Evolutionary conservation across 2,113 vertebrate genomes (phyloP).

Genomic region (Pachypanchax playfairii): DNA sequence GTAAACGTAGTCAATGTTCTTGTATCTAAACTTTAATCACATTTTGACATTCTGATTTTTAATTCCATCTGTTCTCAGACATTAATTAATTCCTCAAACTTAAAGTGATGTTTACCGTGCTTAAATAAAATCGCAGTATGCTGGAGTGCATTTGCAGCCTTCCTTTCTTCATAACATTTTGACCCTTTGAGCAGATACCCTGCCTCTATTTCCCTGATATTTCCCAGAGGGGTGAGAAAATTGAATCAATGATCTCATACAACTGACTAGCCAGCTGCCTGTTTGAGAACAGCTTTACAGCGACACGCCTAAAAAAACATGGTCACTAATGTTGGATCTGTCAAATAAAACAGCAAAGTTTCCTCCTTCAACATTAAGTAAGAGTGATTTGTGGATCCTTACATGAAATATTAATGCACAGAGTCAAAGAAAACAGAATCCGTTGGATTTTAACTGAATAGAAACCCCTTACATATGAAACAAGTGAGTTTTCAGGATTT

Average conservation of each 20-base stretch:
- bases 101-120: slow-evolving; percentile 11
- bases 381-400: slow-evolving; percentile 27
- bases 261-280: slow-evolving; percentile 56
- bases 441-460: too few species aligned
- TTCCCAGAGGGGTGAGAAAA: slow-evolving; percentile 53
- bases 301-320: slow-evolving; percentile 16
- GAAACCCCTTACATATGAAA: too few species aligned
- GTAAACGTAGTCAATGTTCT: too few species aligned
- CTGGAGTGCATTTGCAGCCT: slow-evolving; percentile 26
- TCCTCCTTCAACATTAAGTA: slow-evolving; percentile 9
- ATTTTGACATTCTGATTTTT: too few species aligned
- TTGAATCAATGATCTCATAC: slow-evolving; percentile 44
- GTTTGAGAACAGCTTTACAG: slow-evolving; percentile 12
- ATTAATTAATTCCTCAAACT: slow-evolving; percentile 37
- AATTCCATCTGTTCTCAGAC: too few species aligned
- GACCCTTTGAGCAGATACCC: slow-evolving; percentile 22
- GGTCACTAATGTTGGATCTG: slow-evolving; percentile 10
- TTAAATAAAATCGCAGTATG: slow-evolving; percentile 20
- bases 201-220: slow-evolving; percentile 26
- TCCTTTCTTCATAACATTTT: slow-evolving; percentile 19
- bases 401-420: too few species aligned
- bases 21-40: too few species aligned
- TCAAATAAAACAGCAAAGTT: neutral
- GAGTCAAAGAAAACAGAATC: neutral
- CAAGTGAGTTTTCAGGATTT: too few species aligned